Evolutionary conservation across 2,888 invertebrate species (phyloP).

Genomic region (Drosophila acutilabella): DNA sequence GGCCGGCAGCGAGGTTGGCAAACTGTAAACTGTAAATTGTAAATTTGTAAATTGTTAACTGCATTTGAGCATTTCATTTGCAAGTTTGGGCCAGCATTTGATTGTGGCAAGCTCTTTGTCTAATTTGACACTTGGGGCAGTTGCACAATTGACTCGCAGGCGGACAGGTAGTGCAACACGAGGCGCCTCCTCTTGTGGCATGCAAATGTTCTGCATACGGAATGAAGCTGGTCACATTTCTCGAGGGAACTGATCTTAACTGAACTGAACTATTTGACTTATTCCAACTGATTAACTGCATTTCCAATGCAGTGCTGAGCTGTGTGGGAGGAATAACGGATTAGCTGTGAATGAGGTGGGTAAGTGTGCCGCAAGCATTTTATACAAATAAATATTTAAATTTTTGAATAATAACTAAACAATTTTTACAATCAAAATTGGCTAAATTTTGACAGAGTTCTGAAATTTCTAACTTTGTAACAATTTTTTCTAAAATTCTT

Average conservation of each 20-base stretch:
- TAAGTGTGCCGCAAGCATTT: too few relatives aligned
- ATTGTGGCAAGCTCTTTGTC: constrained; percentile 56
- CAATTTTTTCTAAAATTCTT: too few relatives aligned
- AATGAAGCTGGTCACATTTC: background rate
- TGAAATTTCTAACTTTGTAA: too few relatives aligned
- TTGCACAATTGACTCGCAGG: constrained; percentile 61
- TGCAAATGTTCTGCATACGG: constrained; percentile 16
- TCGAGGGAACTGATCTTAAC: background rate
- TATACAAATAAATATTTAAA: too few relatives aligned
- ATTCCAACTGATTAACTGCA: constrained; percentile 42
- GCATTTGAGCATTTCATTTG: constrained; percentile 59
- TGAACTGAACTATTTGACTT: constrained; percentile 39
- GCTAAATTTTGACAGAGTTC: too few relatives aligned
- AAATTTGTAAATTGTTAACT: constrained; percentile 40
- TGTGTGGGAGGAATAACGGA: constrained; percentile 38
- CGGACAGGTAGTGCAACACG: constrained; percentile 53
- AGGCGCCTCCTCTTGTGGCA: constrained; percentile 39
- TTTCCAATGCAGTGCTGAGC: constrained; percentile 56
- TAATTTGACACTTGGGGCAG: constrained; percentile 77
- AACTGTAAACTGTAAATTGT: constrained; percentile 41
- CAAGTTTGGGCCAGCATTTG: constrained; percentile 50
- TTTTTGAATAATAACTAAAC: too few relatives aligned
- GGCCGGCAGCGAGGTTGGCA: constrained; percentile 52
- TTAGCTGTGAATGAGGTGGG: background rate
- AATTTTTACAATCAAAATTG: too few relatives aligned